Conservation (phyloP, 2,797 vertebrate genomes). For the Megalops cyprinoides region DNA sequence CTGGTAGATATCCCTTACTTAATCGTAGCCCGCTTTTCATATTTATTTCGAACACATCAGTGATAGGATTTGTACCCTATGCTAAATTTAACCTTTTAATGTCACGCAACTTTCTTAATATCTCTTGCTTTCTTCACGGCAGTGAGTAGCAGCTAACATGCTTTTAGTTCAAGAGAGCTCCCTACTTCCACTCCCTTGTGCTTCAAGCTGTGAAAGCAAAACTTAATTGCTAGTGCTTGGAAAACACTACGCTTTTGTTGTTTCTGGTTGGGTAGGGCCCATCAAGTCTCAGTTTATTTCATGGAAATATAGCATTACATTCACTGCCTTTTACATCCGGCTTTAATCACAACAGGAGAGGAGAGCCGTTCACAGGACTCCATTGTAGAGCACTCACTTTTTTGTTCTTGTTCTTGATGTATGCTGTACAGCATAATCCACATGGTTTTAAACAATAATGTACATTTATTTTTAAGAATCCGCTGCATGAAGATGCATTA, state of each 20-base stretch:
- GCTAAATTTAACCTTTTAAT: neutral
- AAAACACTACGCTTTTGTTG: neutral
- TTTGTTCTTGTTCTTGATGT: constrained; percentile 1
- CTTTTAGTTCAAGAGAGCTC: neutral
- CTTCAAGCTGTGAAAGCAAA: constrained; percentile 1
- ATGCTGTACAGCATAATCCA: neutral
- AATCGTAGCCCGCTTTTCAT: neutral
- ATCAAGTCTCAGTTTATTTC: neutral
- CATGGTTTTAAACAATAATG: neutral
- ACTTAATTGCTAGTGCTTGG: neutral
- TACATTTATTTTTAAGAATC: neutral
- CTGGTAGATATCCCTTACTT: neutral
- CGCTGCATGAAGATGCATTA: constrained; percentile 12
- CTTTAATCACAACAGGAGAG: constrained; percentile 22
- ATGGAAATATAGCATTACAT: neutral
- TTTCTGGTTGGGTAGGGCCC: neutral
- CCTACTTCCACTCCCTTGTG: neutral
- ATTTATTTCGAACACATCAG: neutral
- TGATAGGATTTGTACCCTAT: neutral
- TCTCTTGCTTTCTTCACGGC: neutral
- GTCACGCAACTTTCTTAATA: neutral
- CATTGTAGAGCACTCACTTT: neutral
- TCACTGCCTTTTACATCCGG: constrained; percentile 22
- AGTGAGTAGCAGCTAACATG: neutral
- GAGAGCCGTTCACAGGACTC: neutral